Base-by-base conservation (phyloP, 2,888 invertebrate genomes). In the Euplagia quadripunctaria region DNA sequence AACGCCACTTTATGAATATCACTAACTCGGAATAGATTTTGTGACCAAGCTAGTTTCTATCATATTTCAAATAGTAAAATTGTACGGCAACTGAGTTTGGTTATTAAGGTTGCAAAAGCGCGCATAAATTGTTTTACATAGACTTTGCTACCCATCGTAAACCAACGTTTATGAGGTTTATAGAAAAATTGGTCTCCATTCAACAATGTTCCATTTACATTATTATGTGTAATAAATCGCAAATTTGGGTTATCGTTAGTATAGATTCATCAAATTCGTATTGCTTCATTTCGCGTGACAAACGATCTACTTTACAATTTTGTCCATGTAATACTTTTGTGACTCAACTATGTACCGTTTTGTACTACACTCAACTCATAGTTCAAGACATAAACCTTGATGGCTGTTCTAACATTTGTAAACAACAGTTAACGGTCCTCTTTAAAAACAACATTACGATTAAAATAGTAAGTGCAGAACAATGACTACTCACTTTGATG, bases 211-310 rank as follows among this genome's bases (percentile, higher is more conserved):
- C 79, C 82, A 80, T 83, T 83, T 81, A 83, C 83, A 83, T 83
- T 85, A 82, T 86, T 83, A 85, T 79, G 81, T 78, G 79, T 80
- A 75, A 82, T 84, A 86, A 86, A 84, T 86, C 74, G 82, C 81
- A 79, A 82, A 83, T 81, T 86, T 77, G 79, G 79, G 77, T 81
- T 81, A 81, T 75, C 76, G 71, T 81, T 80, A 79, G 73, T 78
- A 81, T 82, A 85, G 82, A 79, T 84, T 84, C 81, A 77, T 84
- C 81, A 84, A 86, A 86, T 85, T 79, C 79, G 85, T 85, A 85
- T 85, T 75, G 81, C 86, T 85, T 78, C 79, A 80, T 82, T 85
- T 77, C 84, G 77, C 83, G 85, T 80, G 78, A 79, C 73, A 76
- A 86, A 86, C 80, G 72, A 85, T 82, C 85, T 79, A 70, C 69